Conservation (phyloP, 2,888 invertebrate species). For the Drosophila pseudotalamancana region DNA sequence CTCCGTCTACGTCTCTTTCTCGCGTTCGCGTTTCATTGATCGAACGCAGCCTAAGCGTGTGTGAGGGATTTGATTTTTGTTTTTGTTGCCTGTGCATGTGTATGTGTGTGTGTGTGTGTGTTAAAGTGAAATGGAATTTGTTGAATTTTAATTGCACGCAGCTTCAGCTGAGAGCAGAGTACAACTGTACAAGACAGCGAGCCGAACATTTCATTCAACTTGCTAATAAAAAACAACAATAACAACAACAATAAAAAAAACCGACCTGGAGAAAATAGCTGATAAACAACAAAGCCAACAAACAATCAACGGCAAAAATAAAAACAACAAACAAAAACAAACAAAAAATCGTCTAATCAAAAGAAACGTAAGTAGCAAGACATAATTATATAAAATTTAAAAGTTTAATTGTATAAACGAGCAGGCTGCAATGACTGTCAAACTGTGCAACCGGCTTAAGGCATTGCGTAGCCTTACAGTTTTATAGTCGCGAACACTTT, state of each 20-base stretch:
- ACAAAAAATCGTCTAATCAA: slow-evolving; percentile 40
- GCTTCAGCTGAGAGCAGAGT: slow-evolving; percentile 42
- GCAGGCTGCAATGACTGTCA: slow-evolving; percentile 12
- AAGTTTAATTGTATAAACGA: slow-evolving; percentile 7
- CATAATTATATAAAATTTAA: slow-evolving; percentile 9
- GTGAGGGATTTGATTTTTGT: slow-evolving; percentile 23
- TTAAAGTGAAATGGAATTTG: slow-evolving; percentile 73
- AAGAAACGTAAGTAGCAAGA: slow-evolving; percentile 55
- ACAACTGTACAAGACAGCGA: slow-evolving; percentile 22
- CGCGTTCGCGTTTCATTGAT: slow-evolving; percentile 36
- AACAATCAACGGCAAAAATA: slow-evolving; percentile 25
- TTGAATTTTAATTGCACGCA: slow-evolving; percentile 74
- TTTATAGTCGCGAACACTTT: background rate
- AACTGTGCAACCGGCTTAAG: slow-evolving; percentile 20
- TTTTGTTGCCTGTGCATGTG: slow-evolving; percentile 12
- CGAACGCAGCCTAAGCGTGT: slow-evolving; percentile 37
- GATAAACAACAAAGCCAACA: slow-evolving; percentile 35
- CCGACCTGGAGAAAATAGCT: slow-evolving; percentile 58
- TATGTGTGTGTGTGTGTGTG: slow-evolving; percentile 23
- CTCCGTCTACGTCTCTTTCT: background rate
- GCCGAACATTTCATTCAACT: slow-evolving; percentile 51
- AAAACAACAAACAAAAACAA: slow-evolving; percentile 29
- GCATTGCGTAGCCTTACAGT: background rate
- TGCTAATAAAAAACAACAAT: slow-evolving; percentile 45
- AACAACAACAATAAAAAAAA: slow-evolving; percentile 9